Evolutionary conservation across 2,113 vertebrate genomes (phyloP), one percentile per base, ranked within the genome.

Genomic region (Otus sunia): DNA sequence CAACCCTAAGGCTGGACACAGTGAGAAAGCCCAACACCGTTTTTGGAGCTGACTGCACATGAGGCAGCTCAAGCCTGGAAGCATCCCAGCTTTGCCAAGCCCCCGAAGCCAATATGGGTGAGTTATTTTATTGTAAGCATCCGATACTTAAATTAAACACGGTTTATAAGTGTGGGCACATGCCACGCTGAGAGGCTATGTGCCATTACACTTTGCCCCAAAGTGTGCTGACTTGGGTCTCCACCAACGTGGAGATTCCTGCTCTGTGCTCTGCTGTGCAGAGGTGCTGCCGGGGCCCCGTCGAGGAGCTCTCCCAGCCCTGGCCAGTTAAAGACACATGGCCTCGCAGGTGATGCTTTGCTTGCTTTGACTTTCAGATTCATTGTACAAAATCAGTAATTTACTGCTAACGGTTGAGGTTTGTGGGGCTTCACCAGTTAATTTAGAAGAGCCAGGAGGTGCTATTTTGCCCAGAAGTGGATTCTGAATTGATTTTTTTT

Each of bases 1-100:
- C 77, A 39, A 29, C 55, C 55, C 45, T 25, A n/a, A 68, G 69
- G 29, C 15, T 68, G 83, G 43, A 36, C 7, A 17, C 23, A 29
- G 47, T 2, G 6, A 72, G 75, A 77, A 86, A 53, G 81, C 16
- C 11, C 59, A 77, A 1, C 1, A 3, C 20, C 1, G 0, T 2
- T 30, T 8, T 32, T 2, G 1, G 53, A 83, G 55, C 16, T n/a
- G 41, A n/a, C 32, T n/a, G 12, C 18, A 23, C 2, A 1, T 0
- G 0, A 75, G 23, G 34, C 39, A 85, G 56, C 34, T 52, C 23
- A 9, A 13, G 23, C 12, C 50, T 39, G 60, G 86, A 88, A 80
- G 89, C 58, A 45, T 12, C 50, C 32, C 5, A 39, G 64, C 32
- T 88, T 29, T 52, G 69, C 19, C 60, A 68, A 68, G 25, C 18